These are phyloP conservation scores for Allobates femoralis DNA, from an alignment of 2,797 vertebrate genomes.

Conservation along the genomic window DNA sequence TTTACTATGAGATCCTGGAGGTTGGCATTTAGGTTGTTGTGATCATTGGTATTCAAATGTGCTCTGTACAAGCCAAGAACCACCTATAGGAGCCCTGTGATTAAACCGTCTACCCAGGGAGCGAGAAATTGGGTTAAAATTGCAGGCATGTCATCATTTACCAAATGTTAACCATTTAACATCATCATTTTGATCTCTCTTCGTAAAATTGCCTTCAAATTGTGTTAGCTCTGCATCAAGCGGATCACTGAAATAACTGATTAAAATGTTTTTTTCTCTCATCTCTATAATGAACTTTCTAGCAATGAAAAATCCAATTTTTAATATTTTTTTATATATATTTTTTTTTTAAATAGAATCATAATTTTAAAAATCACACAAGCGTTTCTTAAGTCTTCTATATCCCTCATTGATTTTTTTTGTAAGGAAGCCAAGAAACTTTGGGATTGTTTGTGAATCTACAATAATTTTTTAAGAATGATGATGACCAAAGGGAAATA, in stretches of 20 bases:
- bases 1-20: constrained; percentile 87
- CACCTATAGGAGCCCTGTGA: constrained; percentile 85
- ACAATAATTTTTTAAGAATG: too few relatives aligned
- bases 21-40: constrained; percentile 96
- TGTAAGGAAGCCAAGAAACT: too few relatives aligned
- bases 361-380: too few relatives aligned
- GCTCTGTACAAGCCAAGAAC: constrained; percentile 82
- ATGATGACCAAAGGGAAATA: too few relatives aligned
- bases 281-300: not conserved
- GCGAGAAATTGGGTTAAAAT: constrained; percentile 63
- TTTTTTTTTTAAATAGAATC: not conserved
- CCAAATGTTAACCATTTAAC: not conserved
- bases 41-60: constrained; percentile 92
- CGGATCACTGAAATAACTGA: not conserved
- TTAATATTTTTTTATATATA: not conserved
- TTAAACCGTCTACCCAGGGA: constrained; percentile 82
- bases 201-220: not conserved
- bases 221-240: not conserved
- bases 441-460: too few relatives aligned
- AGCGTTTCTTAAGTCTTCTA: too few relatives aligned
- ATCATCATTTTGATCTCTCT: not conserved
- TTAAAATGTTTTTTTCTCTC: too few relatives aligned
- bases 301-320: not conserved
- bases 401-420: too few relatives aligned
- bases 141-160: not conserved